Base-by-base conservation (phyloP, 2,113 vertebrate species). In the Columba livia region DNA sequence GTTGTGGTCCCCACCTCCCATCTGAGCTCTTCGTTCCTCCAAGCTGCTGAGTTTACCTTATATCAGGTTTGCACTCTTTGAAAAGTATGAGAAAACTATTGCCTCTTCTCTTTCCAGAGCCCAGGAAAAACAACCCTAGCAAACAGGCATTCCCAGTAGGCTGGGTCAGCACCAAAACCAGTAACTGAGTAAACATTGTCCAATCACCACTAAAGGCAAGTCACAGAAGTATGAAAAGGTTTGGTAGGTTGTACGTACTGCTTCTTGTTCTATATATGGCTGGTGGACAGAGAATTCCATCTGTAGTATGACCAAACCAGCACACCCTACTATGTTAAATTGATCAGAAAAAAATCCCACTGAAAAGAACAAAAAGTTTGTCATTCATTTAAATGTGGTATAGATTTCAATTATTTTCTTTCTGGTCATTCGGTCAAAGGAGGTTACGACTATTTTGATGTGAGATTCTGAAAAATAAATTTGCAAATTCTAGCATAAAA, bases 111-210 rank as follows among this genome's bases (percentile, higher is more conserved):
- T 58, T 70, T 61, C 69, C 14, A 6, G 38, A 72, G 20, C 36
- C 40, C 62, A 61, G 34, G 36, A 77, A 67, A 85, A 79, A 50
- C 1, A 4, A 62, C 48, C 14, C 8, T 60, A 61, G 62, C 19
- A 79, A 88, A 66, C 5, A 77, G 32, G 10, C 24, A 29, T 42
- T 82, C 4, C 0, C 11, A 70, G 3, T 15, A 42, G 32, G 40
- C 79, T 88, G 71, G 40, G 34, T 74, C 57, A 75, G 42, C 78
- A 91, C 18, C 26, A 87, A 95, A 84, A 42, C 13, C 29, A 73
- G 0, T 54, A 89, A 69, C 5, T 62, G 25, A 12, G 15, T 36
- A 56, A 80, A 38, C 0, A 1, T 1, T 74, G 53, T 36, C 57
- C 53, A 25, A 58, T 64, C 10, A 60, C 12, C 32, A 32, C 38